A percentile compares a stretch with the other conserved stretches of the same genome.
Conservation (phyloP, 2,113 vertebrate species). For the Microtus oregoni region DNA sequence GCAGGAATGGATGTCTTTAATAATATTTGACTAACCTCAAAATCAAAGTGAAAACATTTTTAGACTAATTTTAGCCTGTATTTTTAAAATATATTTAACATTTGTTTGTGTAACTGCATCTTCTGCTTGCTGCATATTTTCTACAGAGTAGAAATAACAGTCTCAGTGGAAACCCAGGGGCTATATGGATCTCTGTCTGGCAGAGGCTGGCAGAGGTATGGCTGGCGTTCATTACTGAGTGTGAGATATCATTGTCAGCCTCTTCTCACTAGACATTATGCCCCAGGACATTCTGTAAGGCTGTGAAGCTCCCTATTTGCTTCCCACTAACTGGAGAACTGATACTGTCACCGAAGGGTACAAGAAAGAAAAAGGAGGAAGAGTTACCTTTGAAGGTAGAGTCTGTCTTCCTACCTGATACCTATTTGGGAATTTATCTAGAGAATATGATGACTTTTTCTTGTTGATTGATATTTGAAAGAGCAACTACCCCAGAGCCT, state of each 20-base stretch:
- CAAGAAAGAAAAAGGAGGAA: background rate
- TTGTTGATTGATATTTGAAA: background rate
- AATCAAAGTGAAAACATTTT: background rate
- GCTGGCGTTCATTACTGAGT: background rate
- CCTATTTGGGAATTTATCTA: background rate
- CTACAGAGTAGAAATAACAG: background rate
- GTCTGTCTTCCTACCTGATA: background rate
- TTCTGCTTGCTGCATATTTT: background rate
- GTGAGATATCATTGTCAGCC: background rate
- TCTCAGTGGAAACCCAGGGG: background rate
- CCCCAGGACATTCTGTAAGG: background rate
- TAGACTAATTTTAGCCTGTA: background rate
- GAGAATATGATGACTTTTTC: background rate
- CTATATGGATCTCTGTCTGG: constrained; percentile 3
- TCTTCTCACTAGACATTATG: background rate
- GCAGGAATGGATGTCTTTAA: background rate
- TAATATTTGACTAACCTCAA: constrained; percentile 24
- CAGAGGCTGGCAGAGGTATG: background rate
- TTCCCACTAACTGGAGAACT: background rate
- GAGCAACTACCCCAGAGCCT: background rate
- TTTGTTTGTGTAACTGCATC: background rate
- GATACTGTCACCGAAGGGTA: background rate
- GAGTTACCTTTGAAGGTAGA: background rate
- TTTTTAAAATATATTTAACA: constrained; percentile 42
- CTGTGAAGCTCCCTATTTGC: background rate